Base-by-base conservation (phyloP, 2,888 invertebrate genomes). In the Perizoma affinitatum region DNA sequence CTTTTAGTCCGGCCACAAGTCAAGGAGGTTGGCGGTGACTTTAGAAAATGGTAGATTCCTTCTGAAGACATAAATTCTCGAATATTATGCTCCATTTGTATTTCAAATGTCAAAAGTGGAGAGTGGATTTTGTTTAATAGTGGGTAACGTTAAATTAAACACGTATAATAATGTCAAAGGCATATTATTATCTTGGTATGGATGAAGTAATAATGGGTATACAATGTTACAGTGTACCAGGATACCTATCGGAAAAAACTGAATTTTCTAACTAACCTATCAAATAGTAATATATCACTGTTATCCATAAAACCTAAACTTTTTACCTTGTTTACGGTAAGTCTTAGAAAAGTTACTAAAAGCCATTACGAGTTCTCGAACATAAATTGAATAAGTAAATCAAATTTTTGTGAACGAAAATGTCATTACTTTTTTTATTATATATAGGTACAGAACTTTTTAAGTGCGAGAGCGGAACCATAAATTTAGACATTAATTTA, bases 341-440 rank as follows among this genome's bases (percentile, higher is more conserved):
- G 56, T 64, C 63, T 61, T 57, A 58, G 54, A 55, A 66, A 55
- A 55, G 57, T 59, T 70, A 58, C 54, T 48, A 48, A 69, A 70
- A 70, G 66, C 70, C 68, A 68, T 70, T 68, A 68, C 66, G 61
- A 70, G 62, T 70, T 70, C 45, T 50, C 58, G 33, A 70, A 70
- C 66, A 68, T 68, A 70, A 70, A 70, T 70, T 70, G 68, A 65
- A 70, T 70, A 65, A 70, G 66, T 68, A 68, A 70, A 70, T 70
- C 66, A 70, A 66, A 61, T 65, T 67, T 67, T 68, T 68, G 67
- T 63, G 54, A 54, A 60, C 52, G 58, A 63, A 63, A 63, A 67
- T 65, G 61, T 61, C 65, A 68, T 68, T 65, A 65, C 54, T 65
- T 62, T 68, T 61, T 58, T 61, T 65, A 63, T 61, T 63, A 58